Evolutionary conservation across 2,888 invertebrate genomes (phyloP).

Genomic region (Dicranocentrus wangi): DNA sequence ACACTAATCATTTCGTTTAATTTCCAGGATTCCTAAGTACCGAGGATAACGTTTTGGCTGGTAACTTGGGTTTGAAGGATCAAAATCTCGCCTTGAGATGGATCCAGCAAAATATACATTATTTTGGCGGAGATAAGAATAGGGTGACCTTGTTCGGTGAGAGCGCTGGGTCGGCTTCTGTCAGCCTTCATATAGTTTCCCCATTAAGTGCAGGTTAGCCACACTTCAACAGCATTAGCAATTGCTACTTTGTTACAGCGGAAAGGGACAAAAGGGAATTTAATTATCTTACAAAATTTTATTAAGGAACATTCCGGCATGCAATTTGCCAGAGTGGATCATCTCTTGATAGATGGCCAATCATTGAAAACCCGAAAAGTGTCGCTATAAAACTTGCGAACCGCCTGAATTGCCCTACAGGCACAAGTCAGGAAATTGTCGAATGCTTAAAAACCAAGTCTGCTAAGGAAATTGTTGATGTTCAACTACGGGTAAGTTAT

Average conservation of each 20-base stretch:
- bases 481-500: slow-evolving; percentile 24
- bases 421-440: slow-evolving; percentile 22
- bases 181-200: slow-evolving; percentile 29
- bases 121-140: slow-evolving; percentile 43
- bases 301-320: slow-evolving; percentile 40
- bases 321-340: slow-evolving; percentile 57
- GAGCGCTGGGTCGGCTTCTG: slow-evolving; percentile 45
- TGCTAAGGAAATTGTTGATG: slow-evolving; percentile 37
- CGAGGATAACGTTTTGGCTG: slow-evolving; percentile 32
- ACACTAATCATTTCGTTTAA: too few relatives aligned
- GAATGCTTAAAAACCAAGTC: slow-evolving; percentile 49
- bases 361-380: slow-evolving; percentile 39
- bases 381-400: slow-evolving; percentile 34
- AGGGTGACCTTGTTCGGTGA: slow-evolving; percentile 49
- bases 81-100: slow-evolving; percentile 42
- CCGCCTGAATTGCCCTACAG: slow-evolving; percentile 35
- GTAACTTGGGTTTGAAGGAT: slow-evolving; percentile 57
- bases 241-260: too few relatives aligned
- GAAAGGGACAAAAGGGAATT: too few relatives aligned
- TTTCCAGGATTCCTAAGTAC: slow-evolving; percentile 59
- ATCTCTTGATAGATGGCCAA: slow-evolving; percentile 52
- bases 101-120: slow-evolving; percentile 51
- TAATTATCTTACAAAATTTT: too few relatives aligned
- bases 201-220: slow-evolving; percentile 28
- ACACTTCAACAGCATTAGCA: not conserved